These are phyloP conservation scores for Lasaia peninsularis DNA, from an alignment of 1,140 invertebrate genomes.

Conservation along the genomic window DNA sequence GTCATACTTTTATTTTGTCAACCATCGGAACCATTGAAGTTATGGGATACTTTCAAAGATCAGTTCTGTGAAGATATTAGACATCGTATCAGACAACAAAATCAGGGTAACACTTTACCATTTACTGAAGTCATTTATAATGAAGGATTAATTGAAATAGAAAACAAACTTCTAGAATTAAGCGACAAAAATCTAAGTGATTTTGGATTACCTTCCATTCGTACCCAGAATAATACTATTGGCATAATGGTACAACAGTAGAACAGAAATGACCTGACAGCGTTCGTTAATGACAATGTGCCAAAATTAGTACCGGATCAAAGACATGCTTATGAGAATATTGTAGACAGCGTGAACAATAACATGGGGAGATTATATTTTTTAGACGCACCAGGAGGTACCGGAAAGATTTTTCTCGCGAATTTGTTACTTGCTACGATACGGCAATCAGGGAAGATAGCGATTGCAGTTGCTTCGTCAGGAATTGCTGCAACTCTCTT, in stretches of 20 bases:
- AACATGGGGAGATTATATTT: not conserved
- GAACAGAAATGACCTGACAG: constrained; percentile 14
- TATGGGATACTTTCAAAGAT: constrained; percentile 20
- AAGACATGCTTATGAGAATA: constrained; percentile 28
- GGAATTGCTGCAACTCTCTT: no score
- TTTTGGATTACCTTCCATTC: constrained; percentile 26
- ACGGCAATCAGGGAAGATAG: constrained; percentile 23
- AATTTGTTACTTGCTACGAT: no score
- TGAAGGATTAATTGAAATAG: constrained; percentile 25
- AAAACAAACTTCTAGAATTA: constrained; percentile 29
- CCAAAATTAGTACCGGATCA: constrained; percentile 26
- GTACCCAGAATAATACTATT: constrained; percentile 22
- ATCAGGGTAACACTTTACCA: constrained; percentile 10
- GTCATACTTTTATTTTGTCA: constrained; percentile 30
- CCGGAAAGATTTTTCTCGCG: constrained; percentile 16
- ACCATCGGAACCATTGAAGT: constrained; percentile 18
- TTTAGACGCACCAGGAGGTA: not conserved
- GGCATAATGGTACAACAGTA: constrained; percentile 27
- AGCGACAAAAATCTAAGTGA: constrained; percentile 29
- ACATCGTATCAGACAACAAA: constrained; percentile 20
- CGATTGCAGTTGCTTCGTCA: constrained; percentile 28
- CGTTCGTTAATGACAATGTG: not conserved
- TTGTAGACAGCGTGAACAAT: constrained; percentile 27
- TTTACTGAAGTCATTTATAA: constrained; percentile 22
- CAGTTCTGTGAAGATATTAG: constrained; percentile 26